Base-by-base conservation (phyloP, 2,888 invertebrate species). In the Hedya salicella region DNA sequence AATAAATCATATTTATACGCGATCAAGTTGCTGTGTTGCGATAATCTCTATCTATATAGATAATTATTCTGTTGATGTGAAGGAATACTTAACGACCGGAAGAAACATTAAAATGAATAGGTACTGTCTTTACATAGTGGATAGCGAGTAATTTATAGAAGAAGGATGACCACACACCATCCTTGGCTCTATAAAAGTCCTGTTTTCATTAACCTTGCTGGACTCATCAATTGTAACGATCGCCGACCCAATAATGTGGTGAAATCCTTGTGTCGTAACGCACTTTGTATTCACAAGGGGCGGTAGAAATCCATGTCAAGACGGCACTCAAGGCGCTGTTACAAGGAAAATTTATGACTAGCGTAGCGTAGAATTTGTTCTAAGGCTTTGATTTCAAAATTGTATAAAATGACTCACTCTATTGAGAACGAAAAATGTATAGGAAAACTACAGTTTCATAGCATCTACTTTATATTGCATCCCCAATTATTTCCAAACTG, bases 291-390 rank as follows among this genome's bases (percentile, higher is more conserved):
- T 90, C 92, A 86, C 82, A 79, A 74, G 79, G 84, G 79, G 80
- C 76, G 75, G 82, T 91, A 86, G 90, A 89, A 91, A 91, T 90
- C 89, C 91, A 91, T 92, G 92, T 92, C 91, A 92, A 91, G 92
- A 86, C 81, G 84, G 82, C 83, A 78, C 82, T 80, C 85, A 86
- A 87, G 87, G 86, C 81, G 80, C 76, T 74, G 77, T 80, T 76
- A 80, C 78, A 78, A 87, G 90, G 89, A 87, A 88, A 89, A 90
- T 89, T 88, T 88, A 91, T 80, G 79, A 78, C 76, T 70, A 73
- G 75, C 69, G 70, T 77, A 74, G 73, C 62, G 44, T 62, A 48
- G 62, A 76, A 78, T 77, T 75, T 75, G 73, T 36, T 52, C 57
- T 59, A 64, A 49, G 50, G 1, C 21, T 48, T 52, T 21, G 53